Evolutionary conservation across 2,888 invertebrate species (phyloP), one percentile per base, ranked within the genome.

Genomic region (Erynnis tages): DNA sequence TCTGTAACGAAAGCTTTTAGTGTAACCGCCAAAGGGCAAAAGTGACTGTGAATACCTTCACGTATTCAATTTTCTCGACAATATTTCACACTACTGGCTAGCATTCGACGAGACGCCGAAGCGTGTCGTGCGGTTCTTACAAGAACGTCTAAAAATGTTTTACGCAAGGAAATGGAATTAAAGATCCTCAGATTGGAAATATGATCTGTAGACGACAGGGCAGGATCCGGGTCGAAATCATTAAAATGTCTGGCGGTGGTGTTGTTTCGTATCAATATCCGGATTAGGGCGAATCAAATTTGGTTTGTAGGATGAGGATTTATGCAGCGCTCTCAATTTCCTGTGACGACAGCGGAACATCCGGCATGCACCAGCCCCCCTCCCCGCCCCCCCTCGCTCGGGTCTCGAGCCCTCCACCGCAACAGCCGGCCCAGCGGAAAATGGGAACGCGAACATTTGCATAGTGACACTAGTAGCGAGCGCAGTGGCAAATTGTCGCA

Each of bases 281-380:
- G 86, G 87, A 87, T 89, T 87, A 86, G 78, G 80, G 77, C 62
- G 82, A 84, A 86, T 84, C 85, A 82, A 87, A 87, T 89, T 88
- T 82, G 82, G 82, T 82, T 86, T 80, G 84, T 78, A 79, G 79
- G 80, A 86, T 84, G 80, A 79, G 81, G 81, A 85, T 88, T 87
- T 87, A 84, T 89, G 88, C 86, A 84, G 82, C 79, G 82, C 76
- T 87, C 85, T 85, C 88, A 88, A 89, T 88, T 89, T 89, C 88
- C 88, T 86, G 84, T 79, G 82, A 84, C 80, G 83, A 84, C 83
- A 85, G 76, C 76, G 76, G 76, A 79, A 79, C 84, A 84, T 86
- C 86, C 88, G 86, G 79, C 77, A 70, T 78, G 77, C 76, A 73
- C 59, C 61, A 62, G 61, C 55, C 66, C 62, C 64, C 62, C 44